Evolutionary conservation across 2,113 vertebrate species (phyloP).

Genomic region (Ariopsis seemanni): DNA sequence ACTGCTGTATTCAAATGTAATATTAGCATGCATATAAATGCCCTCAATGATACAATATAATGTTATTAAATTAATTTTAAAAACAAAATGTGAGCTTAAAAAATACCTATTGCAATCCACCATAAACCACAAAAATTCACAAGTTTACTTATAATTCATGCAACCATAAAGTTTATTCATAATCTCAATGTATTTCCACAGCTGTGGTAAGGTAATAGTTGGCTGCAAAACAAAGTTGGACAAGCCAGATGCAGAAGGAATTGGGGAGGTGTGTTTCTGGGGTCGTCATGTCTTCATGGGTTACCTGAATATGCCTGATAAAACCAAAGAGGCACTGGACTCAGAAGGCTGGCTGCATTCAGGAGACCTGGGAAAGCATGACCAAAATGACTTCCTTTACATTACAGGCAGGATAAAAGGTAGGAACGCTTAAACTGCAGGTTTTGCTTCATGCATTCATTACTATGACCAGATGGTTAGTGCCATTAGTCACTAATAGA

Average conservation of each 20-base stretch:
- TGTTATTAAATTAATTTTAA: not conserved
- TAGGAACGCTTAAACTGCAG: constrained; percentile 36
- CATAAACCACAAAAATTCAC: not conserved
- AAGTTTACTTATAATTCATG: not conserved
- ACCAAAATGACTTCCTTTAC: constrained; percentile 67
- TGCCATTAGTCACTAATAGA: not conserved
- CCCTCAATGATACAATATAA: not conserved
- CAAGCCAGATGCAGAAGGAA: constrained; percentile 67
- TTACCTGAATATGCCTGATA: constrained; percentile 73
- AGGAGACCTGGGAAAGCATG: constrained; percentile 72
- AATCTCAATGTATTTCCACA: constrained; percentile 44
- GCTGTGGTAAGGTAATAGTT: constrained; percentile 71
- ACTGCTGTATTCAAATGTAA: not conserved
- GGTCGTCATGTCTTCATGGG: constrained; percentile 81
- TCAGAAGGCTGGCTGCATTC: constrained; percentile 77
- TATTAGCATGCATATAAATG: not conserved
- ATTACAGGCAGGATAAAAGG: constrained; percentile 81
- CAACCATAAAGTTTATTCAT: not conserved
- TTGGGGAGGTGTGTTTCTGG: constrained; percentile 79
- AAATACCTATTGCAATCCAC: not conserved
- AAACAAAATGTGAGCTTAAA: not conserved
- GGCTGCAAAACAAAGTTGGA: constrained; percentile 72
- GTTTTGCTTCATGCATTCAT: not conserved
- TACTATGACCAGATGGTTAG: not conserved
- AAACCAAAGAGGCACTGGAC: constrained; percentile 72